phyloP scores from a whole-genome alignment of 2,113 vertebrate genomes.

The Antechinus flavipes region DNA sequence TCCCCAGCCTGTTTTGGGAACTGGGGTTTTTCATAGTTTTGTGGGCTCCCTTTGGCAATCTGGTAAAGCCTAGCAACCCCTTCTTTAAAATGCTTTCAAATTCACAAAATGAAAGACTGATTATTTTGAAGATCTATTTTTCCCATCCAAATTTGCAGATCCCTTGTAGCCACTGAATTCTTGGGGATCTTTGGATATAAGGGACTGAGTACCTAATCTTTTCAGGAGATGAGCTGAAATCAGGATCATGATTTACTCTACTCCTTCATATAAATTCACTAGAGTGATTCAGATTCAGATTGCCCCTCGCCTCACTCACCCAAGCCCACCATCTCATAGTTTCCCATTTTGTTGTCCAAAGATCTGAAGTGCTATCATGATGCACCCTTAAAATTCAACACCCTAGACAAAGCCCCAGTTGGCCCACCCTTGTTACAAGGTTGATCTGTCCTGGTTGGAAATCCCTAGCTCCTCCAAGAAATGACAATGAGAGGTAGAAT shows the following conservation, averaged over 20 bases:
- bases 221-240: constrained; percentile 46
- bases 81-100: background rate
- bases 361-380: background rate
- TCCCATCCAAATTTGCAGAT: background rate
- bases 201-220: background rate
- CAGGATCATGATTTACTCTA: constrained; percentile 42
- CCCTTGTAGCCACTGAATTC: background rate
- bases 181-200: background rate
- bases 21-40: background rate
- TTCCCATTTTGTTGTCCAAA: background rate
- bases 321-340: background rate
- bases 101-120: background rate
- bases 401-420: background rate
- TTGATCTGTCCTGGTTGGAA: background rate
- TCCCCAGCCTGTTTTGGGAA: constrained; percentile 44
- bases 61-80: background rate
- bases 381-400: background rate
- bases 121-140: background rate
- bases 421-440: background rate
- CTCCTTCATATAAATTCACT: constrained; percentile 35
- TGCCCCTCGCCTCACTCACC: background rate
- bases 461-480: background rate
- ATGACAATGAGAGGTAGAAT: background rate
- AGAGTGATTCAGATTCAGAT: background rate
- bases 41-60: background rate